Base-by-base conservation (phyloP, 1,140 invertebrate genomes). In the Halictus rubicundus region DNA sequence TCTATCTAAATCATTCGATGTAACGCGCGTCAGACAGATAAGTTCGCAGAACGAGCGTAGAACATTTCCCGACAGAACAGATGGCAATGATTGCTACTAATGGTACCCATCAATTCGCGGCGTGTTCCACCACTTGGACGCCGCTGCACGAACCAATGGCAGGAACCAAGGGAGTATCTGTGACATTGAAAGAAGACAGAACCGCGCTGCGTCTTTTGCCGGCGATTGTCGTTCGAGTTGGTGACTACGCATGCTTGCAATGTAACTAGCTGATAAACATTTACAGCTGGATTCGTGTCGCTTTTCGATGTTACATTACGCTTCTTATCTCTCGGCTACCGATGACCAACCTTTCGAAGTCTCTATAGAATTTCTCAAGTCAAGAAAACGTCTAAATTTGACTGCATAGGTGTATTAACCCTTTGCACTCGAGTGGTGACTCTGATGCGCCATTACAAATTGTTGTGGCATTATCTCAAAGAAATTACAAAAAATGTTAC, bases 51-150 rank as follows among this genome's bases (percentile, higher is more conserved):
- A 70, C 71, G 80, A 68, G 21, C 75, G 81, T 83, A 78, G 82
- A 75, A 72, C 69, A 60, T 78, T 73, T 69, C 73, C 69, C 78
- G 64, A 74, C 72, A 66, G 81, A 82, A 76, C 87, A 82, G 80
- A 87, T 84, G 87, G 76, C 75, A 83, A 80, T 76, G 87, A 88
- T 83, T 78, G 78, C 80, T 82, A 49, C 68, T 83, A 88, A 85
- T 88, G 81, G 71, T 81, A 74, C 68, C 69, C 77, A 85, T 88
- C 81, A 83, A 83, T 88, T 87, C 79, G 73, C 72, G 70, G 57
- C 63, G 73, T 68, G 66, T 59, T 74, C 79, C 74, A 71, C 68
- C 68, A 39, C 65, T 71, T 68, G 32, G 80, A 79, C 57, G 63
- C 59, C 57, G 65, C 46, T 23, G 68, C 21, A n/a, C 32, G 71